Evolutionary conservation across 2,113 vertebrate species (phyloP), one percentile per base, ranked within the genome.

Genomic region (Enhydra lutris): DNA sequence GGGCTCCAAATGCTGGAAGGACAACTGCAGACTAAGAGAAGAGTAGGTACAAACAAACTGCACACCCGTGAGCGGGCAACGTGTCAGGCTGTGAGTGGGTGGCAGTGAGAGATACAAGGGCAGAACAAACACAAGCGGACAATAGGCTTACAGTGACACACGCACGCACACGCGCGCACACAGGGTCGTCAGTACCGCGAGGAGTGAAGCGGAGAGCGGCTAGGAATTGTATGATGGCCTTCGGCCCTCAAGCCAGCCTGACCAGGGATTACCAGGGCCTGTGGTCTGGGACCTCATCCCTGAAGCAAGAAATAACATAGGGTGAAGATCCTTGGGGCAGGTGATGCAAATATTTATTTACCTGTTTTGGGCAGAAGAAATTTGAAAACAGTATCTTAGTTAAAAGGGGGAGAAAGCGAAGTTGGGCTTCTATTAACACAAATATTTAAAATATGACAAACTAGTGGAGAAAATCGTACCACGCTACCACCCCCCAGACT

Each of bases 101-200:
- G 18, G 55, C 14, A 2, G 47, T 29, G 34, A 79, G 65, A 81
- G 71, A 59, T 14, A 52, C 4, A 36, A 26, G 21, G 42, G 10
- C 34, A 8, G 29, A 21, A 24, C 21, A n/a, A 47, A 31, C 36
- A 59, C 21, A 36, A 47, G 36, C 39, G n/a, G 71, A 26, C 10
- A 15, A 17, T 11, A 23, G n/a, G 61, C 23, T 52, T 18, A 21
- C 69, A 9, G 7, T 23, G 17, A 36, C 36, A 26, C 12, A 2
- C 9, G 3, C 8, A 8, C 1, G 14, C 18, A 21, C 6, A 1
- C 0, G 2, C 0, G 2, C 7, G 10, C 12, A 2, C 1, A 1
- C 8, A 36, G 31, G 13, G 29, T 61, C 61, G 18, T 57, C 73
- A 47, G 9, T 15, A 13, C 20, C 6, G 5, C 67, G 12, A 87